Evolutionary conservation across 1,140 invertebrate species (phyloP), one percentile per base, ranked within the genome.

Genomic region (Odontomachus brunneus): DNA sequence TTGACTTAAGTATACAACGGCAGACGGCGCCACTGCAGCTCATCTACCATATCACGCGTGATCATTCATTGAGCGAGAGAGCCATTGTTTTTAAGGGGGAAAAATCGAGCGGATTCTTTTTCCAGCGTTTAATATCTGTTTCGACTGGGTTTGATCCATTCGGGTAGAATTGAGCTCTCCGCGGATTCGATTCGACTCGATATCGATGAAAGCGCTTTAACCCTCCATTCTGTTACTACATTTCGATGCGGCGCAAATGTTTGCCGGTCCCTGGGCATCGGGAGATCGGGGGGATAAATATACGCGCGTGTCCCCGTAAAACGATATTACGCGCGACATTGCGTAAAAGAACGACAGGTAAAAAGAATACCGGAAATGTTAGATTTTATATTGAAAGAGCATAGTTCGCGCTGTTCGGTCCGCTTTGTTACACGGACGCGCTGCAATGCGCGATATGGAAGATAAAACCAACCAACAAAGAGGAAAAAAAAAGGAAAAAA

Each of bases 381-480:
- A 22, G 55, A 67, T 22, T 78, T 78, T 78, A 67, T 78, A 55
- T 53, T 53, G 63, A 53, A 67, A 67, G 38, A 49, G 14, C 15
- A n/a, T 66, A n/a, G n/a, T 78, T 67, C 38, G 38, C 51, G 22
- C 11, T 51, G 17, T 44, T 76, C 67, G n/a, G 67, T 76, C 33
- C n/a, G n/a, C 14, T 66, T 66, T 15, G 60, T 53, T 38, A 69
- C n/a, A 11, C 53, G 19, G 66, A 53, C 11, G 15, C n/a, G 66
- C 66, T 1, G 15, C 11, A 7, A 19, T 48, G 24, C 9, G 22
- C 29, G 26, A 66, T n/a, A n/a, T n/a, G n/a, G n/a, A n/a, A n/a
- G n/a, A n/a, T n/a, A n/a, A n/a, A n/a, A n/a, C n/a, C n/a, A n/a
- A n/a, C n/a, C n/a, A n/a, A n/a, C n/a, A n/a, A n/a, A n/a, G n/a